Conservation (phyloP, 2,113 vertebrate species). For the Apeltes quadracus region DNA sequence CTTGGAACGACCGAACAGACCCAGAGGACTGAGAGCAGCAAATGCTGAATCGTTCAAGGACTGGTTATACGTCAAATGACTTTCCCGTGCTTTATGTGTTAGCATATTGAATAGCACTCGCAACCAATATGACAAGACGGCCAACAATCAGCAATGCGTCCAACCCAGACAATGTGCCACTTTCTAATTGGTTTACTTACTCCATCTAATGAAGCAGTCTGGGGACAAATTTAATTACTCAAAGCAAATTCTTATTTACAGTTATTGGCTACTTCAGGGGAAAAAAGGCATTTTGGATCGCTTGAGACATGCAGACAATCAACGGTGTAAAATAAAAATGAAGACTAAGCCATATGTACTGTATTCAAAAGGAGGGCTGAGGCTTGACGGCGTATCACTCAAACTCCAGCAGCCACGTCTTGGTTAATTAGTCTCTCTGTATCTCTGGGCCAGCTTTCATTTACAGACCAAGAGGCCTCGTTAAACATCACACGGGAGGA, state of each 20-base stretch:
- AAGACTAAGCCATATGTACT: constrained; percentile 50
- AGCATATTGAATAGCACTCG: neutral
- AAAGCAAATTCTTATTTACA: constrained; percentile 56
- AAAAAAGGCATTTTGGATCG: constrained; percentile 26
- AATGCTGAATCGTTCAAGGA: neutral
- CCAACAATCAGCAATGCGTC: constrained; percentile 2
- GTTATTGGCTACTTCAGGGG: constrained; percentile 13
- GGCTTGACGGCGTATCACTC: constrained; percentile 62
- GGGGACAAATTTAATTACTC: constrained; percentile 45
- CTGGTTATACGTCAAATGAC: neutral
- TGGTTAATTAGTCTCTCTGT: constrained; percentile 78
- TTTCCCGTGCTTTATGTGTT: neutral
- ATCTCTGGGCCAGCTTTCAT: constrained; percentile 80
- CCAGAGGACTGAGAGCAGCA: neutral
- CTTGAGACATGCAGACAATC: constrained; percentile 17
- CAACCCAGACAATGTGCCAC: constrained; percentile 21
- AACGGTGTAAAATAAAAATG: constrained; percentile 27
- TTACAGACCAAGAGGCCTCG: constrained; percentile 78
- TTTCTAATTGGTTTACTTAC: constrained; percentile 42
- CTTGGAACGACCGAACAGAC: neutral
- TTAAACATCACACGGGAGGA: constrained; percentile 78
- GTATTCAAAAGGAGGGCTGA: constrained; percentile 50
- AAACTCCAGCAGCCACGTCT: constrained; percentile 68
- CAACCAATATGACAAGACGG: neutral
- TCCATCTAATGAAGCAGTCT: constrained; percentile 36